Conservation (phyloP, 2,888 invertebrate species). For the Melangyna quadrimaculata region DNA sequence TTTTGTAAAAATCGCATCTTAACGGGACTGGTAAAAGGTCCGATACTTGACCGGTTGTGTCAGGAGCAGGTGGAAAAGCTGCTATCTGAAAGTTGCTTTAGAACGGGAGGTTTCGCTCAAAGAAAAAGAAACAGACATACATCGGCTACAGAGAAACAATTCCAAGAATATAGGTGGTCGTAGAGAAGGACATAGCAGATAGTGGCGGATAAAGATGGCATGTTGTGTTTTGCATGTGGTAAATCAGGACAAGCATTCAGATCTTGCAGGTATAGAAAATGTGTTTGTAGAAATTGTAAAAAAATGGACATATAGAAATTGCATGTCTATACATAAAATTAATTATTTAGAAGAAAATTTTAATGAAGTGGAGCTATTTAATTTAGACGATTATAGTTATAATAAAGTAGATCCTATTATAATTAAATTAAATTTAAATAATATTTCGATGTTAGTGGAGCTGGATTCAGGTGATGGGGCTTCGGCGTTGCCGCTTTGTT, state of each 20-base stretch:
- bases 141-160: not conserved
- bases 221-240: not conserved
- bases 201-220: not conserved
- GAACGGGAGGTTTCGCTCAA: not conserved
- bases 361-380: too few species aligned
- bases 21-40: constrained; percentile 17
- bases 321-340: too few species aligned
- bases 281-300: too few species aligned
- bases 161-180: not conserved
- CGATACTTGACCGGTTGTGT: constrained; percentile 12
- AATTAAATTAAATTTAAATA: too few species aligned
- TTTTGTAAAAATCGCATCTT: not conserved
- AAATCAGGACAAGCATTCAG: not conserved
- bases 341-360: too few species aligned
- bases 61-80: not conserved
- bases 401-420: too few species aligned
- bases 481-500: too few species aligned
- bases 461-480: too few species aligned
- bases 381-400: too few species aligned
- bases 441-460: not conserved
- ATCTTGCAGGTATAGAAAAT: not conserved
- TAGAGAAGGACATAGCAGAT: not conserved
- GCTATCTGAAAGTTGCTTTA: not conserved
- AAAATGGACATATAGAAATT: not conserved
- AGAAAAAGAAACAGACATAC: not conserved